phyloP scores from a whole-genome alignment of 2,113 vertebrate species.

The Rhinichthys klamathensis region DNA sequence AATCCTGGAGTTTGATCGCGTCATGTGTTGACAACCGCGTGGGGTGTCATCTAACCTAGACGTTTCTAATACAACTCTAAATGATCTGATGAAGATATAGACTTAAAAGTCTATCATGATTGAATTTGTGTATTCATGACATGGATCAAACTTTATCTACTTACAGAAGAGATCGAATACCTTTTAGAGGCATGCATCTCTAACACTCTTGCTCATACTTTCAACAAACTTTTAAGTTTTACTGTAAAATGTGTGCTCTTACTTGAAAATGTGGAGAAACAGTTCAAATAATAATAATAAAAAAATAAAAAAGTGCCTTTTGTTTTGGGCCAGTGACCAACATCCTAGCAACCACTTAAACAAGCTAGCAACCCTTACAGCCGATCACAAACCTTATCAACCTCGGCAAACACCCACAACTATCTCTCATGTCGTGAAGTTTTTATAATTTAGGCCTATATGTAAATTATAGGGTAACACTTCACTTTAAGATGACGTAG shows the following conservation, averaged over 20 bases:
- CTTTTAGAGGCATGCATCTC: background rate
- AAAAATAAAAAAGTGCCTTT: too few species aligned
- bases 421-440: background rate
- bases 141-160: background rate
- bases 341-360: background rate
- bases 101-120: background rate
- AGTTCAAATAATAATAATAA: background rate
- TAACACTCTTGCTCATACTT: background rate
- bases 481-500: too few species aligned
- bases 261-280: background rate
- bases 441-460: background rate
- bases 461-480: too few species aligned
- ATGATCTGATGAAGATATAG: constrained; percentile 7
- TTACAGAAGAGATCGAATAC: background rate
- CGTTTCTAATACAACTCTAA: background rate
- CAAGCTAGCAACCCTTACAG: background rate
- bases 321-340: background rate
- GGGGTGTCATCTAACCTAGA: background rate
- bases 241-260: background rate
- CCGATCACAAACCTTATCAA: background rate
- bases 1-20: background rate
- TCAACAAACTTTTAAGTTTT: too few species aligned
- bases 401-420: background rate
- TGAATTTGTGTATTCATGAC: background rate
- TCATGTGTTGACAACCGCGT: constrained; percentile 18